Conservation (phyloP, 2,113 vertebrate genomes). For the Ceyx cyanopectus region DNA sequence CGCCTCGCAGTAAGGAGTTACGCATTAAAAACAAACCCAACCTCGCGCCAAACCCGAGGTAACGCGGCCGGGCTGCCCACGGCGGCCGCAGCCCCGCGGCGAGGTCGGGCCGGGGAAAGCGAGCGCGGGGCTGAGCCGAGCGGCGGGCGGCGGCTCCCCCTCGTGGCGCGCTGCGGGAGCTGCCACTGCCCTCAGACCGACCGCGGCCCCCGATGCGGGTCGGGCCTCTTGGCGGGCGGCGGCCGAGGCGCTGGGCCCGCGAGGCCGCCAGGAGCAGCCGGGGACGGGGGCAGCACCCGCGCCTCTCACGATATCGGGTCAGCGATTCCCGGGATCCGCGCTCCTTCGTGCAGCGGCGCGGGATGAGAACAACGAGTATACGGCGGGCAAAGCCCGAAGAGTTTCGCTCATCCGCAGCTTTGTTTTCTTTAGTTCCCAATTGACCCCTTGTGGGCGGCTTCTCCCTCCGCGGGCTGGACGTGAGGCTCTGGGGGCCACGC, state of each 20-base stretch:
- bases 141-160: background rate
- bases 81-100: background rate
- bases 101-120: no score
- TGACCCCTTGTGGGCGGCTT: no score
- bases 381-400: background rate
- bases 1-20: background rate
- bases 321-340: no score
- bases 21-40: accelerated
- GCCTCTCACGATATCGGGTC: no score
- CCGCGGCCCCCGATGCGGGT: no score
- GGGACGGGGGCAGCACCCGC: no score
- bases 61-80: accelerated
- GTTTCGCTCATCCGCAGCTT: accelerated
- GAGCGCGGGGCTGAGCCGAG: background rate
- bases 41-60: no score
- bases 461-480: background rate
- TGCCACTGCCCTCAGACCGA: background rate
- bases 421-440: no score
- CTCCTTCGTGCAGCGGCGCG: background rate
- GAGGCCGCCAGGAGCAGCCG: no score
- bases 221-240: no score
- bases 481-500: background rate
- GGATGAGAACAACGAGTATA: background rate
- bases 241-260: no score
- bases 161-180: background rate